Conservation (phyloP, 2,888 invertebrate species). For the Anarsia innoxiella region DNA sequence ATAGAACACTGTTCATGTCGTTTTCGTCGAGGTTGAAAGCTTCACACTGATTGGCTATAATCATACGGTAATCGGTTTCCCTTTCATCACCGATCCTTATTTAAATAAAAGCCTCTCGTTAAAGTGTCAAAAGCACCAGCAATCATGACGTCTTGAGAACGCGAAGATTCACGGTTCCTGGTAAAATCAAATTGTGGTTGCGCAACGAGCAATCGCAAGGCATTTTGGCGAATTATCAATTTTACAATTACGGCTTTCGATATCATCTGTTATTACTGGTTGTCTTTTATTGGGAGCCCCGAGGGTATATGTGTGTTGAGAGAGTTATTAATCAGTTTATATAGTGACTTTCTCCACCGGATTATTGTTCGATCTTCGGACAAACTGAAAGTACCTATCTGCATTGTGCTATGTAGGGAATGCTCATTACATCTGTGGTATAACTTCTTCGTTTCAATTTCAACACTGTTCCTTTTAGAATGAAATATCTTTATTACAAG, state of each 20-base stretch:
- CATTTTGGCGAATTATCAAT: constrained; percentile 47
- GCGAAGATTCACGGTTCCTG: constrained; percentile 28
- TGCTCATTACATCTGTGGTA: too few species aligned
- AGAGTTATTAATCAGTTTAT: constrained; percentile 56
- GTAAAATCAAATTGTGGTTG: constrained; percentile 34
- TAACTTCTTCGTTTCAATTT: too few species aligned
- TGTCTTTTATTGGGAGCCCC: constrained; percentile 46
- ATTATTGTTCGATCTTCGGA: constrained; percentile 10
- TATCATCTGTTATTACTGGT: constrained; percentile 54
- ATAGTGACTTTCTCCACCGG: constrained; percentile 50
- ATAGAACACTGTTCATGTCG: too few species aligned
- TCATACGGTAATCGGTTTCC: constrained; percentile 37
- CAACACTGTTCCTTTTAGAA: too few species aligned
- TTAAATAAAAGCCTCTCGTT: constrained; percentile 49
- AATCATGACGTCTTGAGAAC: constrained; percentile 27
- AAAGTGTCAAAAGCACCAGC: constrained; percentile 38
- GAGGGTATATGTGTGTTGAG: constrained; percentile 32
- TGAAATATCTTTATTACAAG: too few species aligned
- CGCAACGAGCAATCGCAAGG: constrained; percentile 40
- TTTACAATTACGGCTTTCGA: constrained; percentile 46
- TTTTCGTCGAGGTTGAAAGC: too few species aligned
- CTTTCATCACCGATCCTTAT: constrained; percentile 55
- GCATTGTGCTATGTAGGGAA: too few species aligned
- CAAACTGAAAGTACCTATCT: too few species aligned
- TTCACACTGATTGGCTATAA: too few species aligned